Percentiles rank a stretch among this genome's conserved stretches.
Conservation (phyloP, 2,797 vertebrate species). For the Gymnothorax javanicus region DNA sequence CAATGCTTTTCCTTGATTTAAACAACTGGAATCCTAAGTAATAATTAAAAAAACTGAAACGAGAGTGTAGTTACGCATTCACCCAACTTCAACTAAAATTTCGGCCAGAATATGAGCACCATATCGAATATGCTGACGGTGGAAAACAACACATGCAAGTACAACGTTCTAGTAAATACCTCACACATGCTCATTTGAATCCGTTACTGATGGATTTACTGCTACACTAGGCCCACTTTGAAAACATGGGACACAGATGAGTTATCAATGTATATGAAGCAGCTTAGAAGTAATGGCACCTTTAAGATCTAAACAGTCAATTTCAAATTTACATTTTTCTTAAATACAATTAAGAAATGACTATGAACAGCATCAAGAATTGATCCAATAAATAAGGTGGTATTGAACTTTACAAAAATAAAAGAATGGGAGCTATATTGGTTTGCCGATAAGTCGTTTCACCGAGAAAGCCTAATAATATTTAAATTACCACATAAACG, state of each 20-base stretch:
- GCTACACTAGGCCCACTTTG: not conserved
- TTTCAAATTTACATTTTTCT: not conserved
- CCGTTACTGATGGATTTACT: not conserved
- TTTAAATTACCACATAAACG: not conserved
- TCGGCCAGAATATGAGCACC: not conserved
- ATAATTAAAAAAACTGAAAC: not conserved
- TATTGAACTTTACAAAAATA: not conserved
- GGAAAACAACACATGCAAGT: not conserved
- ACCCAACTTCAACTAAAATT: not conserved
- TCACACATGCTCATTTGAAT: not conserved
- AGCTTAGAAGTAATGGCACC: not conserved
- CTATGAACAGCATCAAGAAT: not conserved
- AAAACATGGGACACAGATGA: not conserved
- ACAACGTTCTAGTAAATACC: not conserved
- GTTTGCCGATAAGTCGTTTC: not conserved
- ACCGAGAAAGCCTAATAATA: not conserved
- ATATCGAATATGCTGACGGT: not conserved
- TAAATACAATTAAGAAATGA: not conserved
- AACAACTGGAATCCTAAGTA: not conserved
- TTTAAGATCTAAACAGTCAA: not conserved
- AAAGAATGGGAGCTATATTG: not conserved
- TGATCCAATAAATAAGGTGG: not conserved
- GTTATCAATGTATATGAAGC: not conserved
- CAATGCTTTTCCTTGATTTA: not conserved
- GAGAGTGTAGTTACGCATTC: not conserved